Percentiles rank a stretch among this genome's conserved stretches.
Evolutionary conservation across 2,888 invertebrate genomes (phyloP).

Genomic region (Smittia sp.): DNA sequence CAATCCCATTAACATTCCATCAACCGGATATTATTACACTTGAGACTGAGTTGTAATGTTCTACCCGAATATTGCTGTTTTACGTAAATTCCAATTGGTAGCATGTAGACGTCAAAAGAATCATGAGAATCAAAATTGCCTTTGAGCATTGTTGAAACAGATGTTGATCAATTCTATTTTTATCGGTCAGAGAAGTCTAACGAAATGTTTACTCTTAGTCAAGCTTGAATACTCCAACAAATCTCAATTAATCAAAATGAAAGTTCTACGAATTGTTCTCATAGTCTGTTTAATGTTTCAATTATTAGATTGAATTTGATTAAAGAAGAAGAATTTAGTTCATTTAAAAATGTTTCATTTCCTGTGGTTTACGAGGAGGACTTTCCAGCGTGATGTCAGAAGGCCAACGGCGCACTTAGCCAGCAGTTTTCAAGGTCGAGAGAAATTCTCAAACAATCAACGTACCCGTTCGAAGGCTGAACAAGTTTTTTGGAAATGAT

Average conservation of each 20-base stretch:
- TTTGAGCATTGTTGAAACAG: neutral
- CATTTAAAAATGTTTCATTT: too few relatives aligned
- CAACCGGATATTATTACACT: neutral
- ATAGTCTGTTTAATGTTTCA: neutral
- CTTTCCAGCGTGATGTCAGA: too few relatives aligned
- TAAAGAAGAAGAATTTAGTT: neutral
- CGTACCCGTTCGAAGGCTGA: too few relatives aligned
- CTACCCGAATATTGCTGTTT: neutral
- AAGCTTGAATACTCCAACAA: neutral
- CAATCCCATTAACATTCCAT: neutral
- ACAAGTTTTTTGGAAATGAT: too few relatives aligned
- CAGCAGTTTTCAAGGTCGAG: too few relatives aligned
- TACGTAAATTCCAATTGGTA: neutral
- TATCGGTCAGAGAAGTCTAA: constrained; percentile 9
- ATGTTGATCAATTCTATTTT: constrained; percentile 10
- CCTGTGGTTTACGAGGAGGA: too few relatives aligned
- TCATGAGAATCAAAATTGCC: neutral
- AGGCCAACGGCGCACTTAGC: too few relatives aligned
- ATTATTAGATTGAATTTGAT: neutral
- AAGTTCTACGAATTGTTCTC: neutral
- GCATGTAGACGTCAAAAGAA: neutral
- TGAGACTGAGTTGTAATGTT: constrained; percentile 21
- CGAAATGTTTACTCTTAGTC: constrained; percentile 13
- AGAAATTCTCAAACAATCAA: too few relatives aligned
- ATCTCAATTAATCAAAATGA: neutral